Conservation (phyloP, 2,113 vertebrate genomes). For the Ophiodon elongatus region DNA sequence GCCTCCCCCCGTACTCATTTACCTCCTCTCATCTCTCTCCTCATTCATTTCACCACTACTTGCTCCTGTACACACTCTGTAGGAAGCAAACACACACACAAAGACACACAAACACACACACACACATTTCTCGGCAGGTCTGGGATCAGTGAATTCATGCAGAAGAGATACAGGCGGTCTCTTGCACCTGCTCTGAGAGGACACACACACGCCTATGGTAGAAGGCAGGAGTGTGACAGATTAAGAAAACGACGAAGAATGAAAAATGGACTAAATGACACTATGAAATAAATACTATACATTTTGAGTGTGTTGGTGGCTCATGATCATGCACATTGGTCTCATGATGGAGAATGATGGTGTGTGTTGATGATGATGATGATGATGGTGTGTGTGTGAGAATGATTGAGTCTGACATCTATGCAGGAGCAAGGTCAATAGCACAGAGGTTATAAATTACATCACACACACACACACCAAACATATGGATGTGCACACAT, state of each 20-base stretch:
- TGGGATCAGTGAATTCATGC: conserved; percentile 70
- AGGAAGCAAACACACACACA: conserved; percentile 33
- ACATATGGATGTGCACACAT: conserved; percentile 39
- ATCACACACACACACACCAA: conserved; percentile 47
- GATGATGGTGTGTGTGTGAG: conserved; percentile 15
- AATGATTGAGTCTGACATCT: conserved; percentile 58
- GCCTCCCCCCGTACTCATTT: conserved; percentile 34
- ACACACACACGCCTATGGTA: conserved; percentile 16
- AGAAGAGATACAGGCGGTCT: conserved; percentile 63
- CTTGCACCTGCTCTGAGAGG: conserved; percentile 51
- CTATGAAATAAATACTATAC: conserved; percentile 43
- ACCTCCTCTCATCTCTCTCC: conserved; percentile 37
- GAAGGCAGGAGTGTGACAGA: conserved; percentile 17
- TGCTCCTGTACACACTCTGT: conserved; percentile 28
- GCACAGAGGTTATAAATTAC: conserved; percentile 67
- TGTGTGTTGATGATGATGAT: conserved; percentile 2
- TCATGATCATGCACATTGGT: conserved; percentile 38
- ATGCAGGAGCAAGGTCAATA: conserved; percentile 66
- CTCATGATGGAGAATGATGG: conserved; percentile 60
- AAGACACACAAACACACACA: conserved; percentile 40
- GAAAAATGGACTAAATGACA: conserved; percentile 20
- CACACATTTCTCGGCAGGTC: conserved; percentile 64
- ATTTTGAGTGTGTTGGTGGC: conserved; percentile 44
- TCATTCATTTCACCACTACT: conserved; percentile 31
- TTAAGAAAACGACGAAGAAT: neutral